A percentile compares a stretch with the other conserved stretches of the same genome.
Evolutionary conservation across 1,140 invertebrate species (phyloP).

Genomic region (Melitaea cinxia): DNA sequence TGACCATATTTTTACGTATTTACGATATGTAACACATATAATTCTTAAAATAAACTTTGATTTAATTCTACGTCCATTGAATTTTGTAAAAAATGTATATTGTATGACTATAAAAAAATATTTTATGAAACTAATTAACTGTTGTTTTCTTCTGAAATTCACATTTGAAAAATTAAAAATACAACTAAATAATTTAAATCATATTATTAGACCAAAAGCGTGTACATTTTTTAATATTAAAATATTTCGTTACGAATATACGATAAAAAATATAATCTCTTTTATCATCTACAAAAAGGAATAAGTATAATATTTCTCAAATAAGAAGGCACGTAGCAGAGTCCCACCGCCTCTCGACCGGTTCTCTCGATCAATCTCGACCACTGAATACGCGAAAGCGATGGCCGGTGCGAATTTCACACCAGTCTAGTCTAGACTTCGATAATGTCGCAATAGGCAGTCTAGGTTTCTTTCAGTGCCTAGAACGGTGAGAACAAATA

Average conservation of each 20-base stretch:
- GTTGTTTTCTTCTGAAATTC: too few relatives aligned
- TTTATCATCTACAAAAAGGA: too few relatives aligned
- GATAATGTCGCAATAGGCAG: slow-evolving; percentile 59
- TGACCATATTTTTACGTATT: not conserved
- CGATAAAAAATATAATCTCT: too few relatives aligned
- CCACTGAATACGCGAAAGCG: slow-evolving; percentile 71
- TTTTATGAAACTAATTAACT: too few relatives aligned
- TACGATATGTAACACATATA: not conserved
- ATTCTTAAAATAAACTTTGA: not conserved
- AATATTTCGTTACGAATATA: too few relatives aligned
- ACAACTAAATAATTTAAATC: too few relatives aligned
- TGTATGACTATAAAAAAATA: too few relatives aligned
- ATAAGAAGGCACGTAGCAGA: slow-evolving; percentile 21
- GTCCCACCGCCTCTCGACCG: slow-evolving; percentile 48
- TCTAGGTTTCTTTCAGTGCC: slow-evolving; percentile 58
- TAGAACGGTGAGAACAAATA: slow-evolving; percentile 74
- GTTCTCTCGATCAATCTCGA: slow-evolving; percentile 67
- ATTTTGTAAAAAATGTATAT: too few relatives aligned
- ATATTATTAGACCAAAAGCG: too few relatives aligned
- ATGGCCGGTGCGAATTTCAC: slow-evolving; percentile 73
- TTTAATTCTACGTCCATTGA: too few relatives aligned
- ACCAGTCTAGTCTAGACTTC: slow-evolving; percentile 74
- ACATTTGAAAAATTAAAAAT: too few relatives aligned
- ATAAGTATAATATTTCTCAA: slow-evolving; percentile 2
- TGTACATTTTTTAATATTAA: too few relatives aligned